These are phyloP conservation scores for Hippoglossus stenolepis DNA, from an alignment of 2,113 vertebrate genomes.

Conservation along the genomic window DNA sequence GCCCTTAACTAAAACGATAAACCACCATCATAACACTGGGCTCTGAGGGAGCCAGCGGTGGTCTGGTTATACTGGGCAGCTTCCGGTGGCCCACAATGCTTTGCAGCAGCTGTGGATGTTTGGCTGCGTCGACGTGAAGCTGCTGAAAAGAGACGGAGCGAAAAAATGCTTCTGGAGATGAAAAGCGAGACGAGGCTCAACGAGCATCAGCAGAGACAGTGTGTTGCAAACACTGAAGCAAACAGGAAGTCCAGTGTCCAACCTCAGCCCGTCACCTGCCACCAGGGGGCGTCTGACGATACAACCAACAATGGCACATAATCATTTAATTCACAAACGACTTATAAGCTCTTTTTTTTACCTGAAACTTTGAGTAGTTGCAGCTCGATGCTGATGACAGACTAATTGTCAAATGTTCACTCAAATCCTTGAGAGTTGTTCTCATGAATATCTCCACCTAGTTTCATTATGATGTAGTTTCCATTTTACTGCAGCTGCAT, in stretches of 20 bases:
- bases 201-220: background rate
- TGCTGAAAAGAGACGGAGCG: background rate
- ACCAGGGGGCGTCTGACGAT: too few relatives aligned
- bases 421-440: too few relatives aligned
- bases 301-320: too few relatives aligned
- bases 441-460: too few relatives aligned
- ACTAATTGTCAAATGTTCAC: too few relatives aligned
- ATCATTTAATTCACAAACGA: too few relatives aligned
- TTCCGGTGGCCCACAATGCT: constrained; percentile 4
- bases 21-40: accelerated
- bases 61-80: constrained; percentile 1
- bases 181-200: background rate
- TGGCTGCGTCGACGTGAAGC: background rate
- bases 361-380: too few relatives aligned
- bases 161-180: background rate
- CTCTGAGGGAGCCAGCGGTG: background rate
- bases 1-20: constrained; percentile 2
- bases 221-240: background rate
- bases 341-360: too few relatives aligned
- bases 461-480: too few relatives aligned
- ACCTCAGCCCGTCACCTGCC: too few relatives aligned
- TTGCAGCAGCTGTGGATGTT: constrained; percentile 44
- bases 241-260: background rate
- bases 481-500: too few relatives aligned
- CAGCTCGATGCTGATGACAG: too few relatives aligned